Percentiles rank a stretch among this genome's conserved stretches.
Evolutionary conservation across 1,140 invertebrate species (phyloP).

Genomic region (Chymomyza costata): DNA sequence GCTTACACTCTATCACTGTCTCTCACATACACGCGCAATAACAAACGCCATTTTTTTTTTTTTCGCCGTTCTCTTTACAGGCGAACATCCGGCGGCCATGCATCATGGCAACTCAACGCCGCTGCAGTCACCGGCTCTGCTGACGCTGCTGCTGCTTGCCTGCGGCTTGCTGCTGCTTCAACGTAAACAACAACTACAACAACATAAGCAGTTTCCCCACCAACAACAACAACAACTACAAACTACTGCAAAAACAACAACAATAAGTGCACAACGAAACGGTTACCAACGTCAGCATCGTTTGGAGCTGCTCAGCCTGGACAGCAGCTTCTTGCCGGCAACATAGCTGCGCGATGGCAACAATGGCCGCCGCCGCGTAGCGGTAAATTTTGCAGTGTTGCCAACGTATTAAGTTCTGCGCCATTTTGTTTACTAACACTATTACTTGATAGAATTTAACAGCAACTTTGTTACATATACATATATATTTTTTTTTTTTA

Average conservation of each 20-base stretch:
- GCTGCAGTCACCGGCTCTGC: conserved; percentile 55
- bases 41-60: background rate
- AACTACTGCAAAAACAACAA: conserved; percentile 9
- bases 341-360: conserved; percentile 46
- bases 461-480: too few relatives aligned
- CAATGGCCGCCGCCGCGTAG: conserved; percentile 1
- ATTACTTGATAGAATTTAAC: too few relatives aligned
- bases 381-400: conserved; percentile 8
- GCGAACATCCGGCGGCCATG: conserved; percentile 89
- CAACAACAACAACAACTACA: conserved; percentile 9
- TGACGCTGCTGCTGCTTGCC: conserved; percentile 44
- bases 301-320: background rate
- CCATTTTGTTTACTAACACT: too few relatives aligned
- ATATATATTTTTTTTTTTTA: too few relatives aligned
- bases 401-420: too few relatives aligned
- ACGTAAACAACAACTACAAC: conserved; percentile 11
- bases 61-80: conserved; percentile 78
- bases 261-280: conserved; percentile 2
- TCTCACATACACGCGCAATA: background rate
- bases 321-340: conserved; percentile 11
- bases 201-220: background rate
- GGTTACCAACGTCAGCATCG: background rate
- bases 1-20: background rate
- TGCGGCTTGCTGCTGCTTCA: conserved; percentile 32
- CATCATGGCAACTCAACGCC: conserved; percentile 80